Base-by-base conservation (phyloP, 2,797 vertebrate genomes). In the Enteromius anoplus region DNA sequence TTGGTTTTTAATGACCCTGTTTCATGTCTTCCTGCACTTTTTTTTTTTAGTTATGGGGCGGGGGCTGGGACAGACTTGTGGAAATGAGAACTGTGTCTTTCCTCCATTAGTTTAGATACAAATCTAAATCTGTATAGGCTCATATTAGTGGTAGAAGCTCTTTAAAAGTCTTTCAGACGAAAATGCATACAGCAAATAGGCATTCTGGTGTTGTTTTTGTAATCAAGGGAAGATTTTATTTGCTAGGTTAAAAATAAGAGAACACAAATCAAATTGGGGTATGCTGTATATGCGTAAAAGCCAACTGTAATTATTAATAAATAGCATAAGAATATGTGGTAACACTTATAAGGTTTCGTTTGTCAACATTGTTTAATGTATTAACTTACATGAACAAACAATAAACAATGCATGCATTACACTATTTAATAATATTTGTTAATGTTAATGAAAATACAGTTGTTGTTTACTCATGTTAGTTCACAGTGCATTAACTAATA, bases 1-100 rank as follows among this genome's bases (percentile, higher is more conserved):
- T 79, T 92, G 89, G 90, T 92, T 92, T 95, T 93, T 94, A 94
- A 95, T 94, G 92, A 93, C 91, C 82, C 78, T 64, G 62, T 82
- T 93, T 92, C 89, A 60, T 83, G 73, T 83, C 92, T 92, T 93
- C 89, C 92, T 92, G 90, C 81, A 90, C 92, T 26, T 83, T 73
- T 86, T 93, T 85, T 93, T 92, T 93, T 89, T 91, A 90, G 92
- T 91, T 92, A 79, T 82, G 64, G 91, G 90, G 91, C 88, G 92
- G 75, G 65, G 79, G 65, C 23, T 70, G n/a, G 58, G 51, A 55
- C 66, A 51, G 55, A 40, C 70, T 65, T 58, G 69, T 73, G 53
- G 62, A 72, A 81, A 85, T 77, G 3, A 76, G 34, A 70, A 55
- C 73, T 58, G 45, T 58, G 4, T 75, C 37, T 47, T 73, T 79